A percentile compares a stretch with the other conserved stretches of the same genome.
Evolutionary conservation across 2,113 vertebrate species (phyloP).

Genomic region (Pithys albifrons): DNA sequence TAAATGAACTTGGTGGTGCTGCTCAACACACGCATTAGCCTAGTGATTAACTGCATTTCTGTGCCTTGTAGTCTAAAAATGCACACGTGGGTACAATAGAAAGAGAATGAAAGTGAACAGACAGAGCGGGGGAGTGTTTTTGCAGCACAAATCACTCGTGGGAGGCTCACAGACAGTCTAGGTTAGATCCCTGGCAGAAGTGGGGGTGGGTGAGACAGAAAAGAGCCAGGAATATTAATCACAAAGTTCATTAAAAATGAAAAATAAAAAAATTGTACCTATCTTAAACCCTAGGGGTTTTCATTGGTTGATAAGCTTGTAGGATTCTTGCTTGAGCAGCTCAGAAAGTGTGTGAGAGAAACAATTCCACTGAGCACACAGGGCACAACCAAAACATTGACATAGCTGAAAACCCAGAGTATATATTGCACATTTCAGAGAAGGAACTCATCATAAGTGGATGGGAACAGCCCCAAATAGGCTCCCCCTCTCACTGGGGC

Average conservation of each 20-base stretch:
- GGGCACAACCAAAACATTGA: background rate
- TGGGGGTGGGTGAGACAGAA: slow-evolving; percentile 53
- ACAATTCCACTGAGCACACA: background rate
- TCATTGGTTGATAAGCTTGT: background rate
- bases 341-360: background rate
- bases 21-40: background rate
- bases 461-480: background rate
- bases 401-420: background rate
- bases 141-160: slow-evolving; percentile 51
- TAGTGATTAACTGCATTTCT: slow-evolving; percentile 32
- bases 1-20: slow-evolving; percentile 2
- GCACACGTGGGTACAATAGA: slow-evolving; percentile 60
- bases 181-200: slow-evolving; percentile 65
- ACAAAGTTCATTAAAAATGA: slow-evolving; percentile 53
- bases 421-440: background rate
- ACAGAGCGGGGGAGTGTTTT: slow-evolving; percentile 71
- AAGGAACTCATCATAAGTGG: background rate
- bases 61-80: slow-evolving; percentile 58
- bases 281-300: background rate
- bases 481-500: background rate
- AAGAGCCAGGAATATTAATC: slow-evolving; percentile 62
- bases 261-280: background rate
- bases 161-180: slow-evolving; percentile 72
- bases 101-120: slow-evolving; percentile 68
- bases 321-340: background rate